Percentiles rank a stretch among this genome's conserved stretches.
Conservation (phyloP, 2,113 vertebrate genomes). For the Fulica atra region DNA sequence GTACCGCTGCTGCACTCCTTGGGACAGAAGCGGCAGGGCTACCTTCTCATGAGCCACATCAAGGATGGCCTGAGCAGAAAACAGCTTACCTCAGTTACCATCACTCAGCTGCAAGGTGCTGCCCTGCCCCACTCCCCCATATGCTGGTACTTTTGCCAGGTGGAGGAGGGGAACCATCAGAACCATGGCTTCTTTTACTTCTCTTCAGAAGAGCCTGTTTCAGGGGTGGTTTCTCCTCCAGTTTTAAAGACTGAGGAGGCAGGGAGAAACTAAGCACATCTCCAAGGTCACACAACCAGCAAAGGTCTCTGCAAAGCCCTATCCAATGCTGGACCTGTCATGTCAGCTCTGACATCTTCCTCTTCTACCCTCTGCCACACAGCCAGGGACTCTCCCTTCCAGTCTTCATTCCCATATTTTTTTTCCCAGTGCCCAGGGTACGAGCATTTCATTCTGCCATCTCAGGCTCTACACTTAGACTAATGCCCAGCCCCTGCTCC, state of each 20-base stretch:
- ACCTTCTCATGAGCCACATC: background rate
- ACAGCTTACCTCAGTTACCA: background rate
- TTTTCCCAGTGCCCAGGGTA: too few species aligned
- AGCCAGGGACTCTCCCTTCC: background rate
- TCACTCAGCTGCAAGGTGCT: accelerated
- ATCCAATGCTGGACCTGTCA: background rate
- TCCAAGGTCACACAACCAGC: background rate
- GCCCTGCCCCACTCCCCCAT: background rate
- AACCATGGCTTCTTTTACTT: background rate
- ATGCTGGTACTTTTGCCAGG: background rate
- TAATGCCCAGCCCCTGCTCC: background rate
- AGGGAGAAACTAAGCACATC: background rate
- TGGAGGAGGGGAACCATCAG: accelerated
- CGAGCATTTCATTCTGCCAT: background rate
- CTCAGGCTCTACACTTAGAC: background rate
- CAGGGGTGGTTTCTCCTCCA: background rate
- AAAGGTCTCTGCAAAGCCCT: background rate
- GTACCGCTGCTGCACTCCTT: background rate
- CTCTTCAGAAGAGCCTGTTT: background rate
- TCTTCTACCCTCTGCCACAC: background rate
- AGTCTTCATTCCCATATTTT: background rate
- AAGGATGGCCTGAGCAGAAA: background rate
- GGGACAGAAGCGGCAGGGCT: background rate
- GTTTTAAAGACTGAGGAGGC: background rate
- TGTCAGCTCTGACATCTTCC: background rate